Base-by-base conservation (phyloP, 1,140 invertebrate species). In the Sipha flava region DNA sequence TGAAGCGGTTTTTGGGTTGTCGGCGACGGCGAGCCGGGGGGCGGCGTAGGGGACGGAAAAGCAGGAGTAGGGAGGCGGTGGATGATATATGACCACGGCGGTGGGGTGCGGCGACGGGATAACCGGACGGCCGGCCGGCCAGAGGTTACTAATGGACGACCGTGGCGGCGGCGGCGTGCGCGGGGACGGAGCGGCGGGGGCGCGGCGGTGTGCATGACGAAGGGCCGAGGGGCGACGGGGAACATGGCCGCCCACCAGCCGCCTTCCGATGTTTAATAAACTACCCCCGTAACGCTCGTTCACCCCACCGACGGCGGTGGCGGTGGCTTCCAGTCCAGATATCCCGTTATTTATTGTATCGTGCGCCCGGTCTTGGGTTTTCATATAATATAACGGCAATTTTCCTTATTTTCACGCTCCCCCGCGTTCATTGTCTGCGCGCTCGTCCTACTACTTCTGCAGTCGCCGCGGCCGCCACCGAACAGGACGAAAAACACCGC, bases 261-360 rank as follows among this genome's bases (percentile, higher is more conserved):
- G 73, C 73, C 73, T 77, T 77, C 73, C 73, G 73, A 77, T 77
- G 73, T 77, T 77, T 77, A 77, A 77, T 77, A 77, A 77, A 77
- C 73, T 77, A 77, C 73, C 73, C 73, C 73, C 72, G 64, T 54
- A 75, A 52, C n/a, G 73, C 52, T 23, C 70, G 66, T 31, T 70
- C 73, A 34, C 52, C 73, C 73, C 62, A 14, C 5, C 62, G 34
- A 37, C 64, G 37, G 31, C 29, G 29, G 31, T 10, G 34, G 62
- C 12, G 23, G 37, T 16, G 73, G 73, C 73, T 77, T 77, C 73
- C 73, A 77, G 73, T 77, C 73, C 73, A 77, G 73, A 77, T 77
- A 77, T 77, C 73, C 73, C 73, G 73, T 77, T 77, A 77, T 77
- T 77, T 77, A 77, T 77, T 77, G 47, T 70, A 70, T 70, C 43